Base-by-base conservation (phyloP, 2,888 invertebrate species). In the Aphelenchoides bicaudatus region DNA sequence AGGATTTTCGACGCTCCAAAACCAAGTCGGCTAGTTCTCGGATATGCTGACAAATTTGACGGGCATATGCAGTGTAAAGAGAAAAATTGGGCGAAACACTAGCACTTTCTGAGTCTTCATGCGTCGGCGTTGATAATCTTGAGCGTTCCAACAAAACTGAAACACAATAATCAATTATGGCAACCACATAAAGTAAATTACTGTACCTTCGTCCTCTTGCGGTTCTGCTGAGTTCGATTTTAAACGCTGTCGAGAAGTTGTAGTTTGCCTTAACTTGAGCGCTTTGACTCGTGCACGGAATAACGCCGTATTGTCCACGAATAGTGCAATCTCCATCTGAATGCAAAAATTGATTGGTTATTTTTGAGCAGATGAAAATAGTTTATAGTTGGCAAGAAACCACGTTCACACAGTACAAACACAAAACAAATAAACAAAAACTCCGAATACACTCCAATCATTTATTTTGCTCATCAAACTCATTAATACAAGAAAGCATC, bases 231-330 rank as follows among this genome's bases (percentile, higher is more conserved):
- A 8, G 8, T 13, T 13, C 16, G 31, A 50, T 19, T 51, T 52
- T 6, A 16, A 52, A 8, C 52, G 19, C 8, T 8, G 43, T 6
- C 23, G 10, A 8, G 6, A 8, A 19, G 6, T 21, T 25, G 43
- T 43, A 19, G 23, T 21, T 39, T 60, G 61, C 16, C 52, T 39
- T 37, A 43, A 23, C 27, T 48, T 49, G 54, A 67, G 56, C 58
- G 62, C 57, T 56, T 69, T 67, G 13, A 63, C 49, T 21, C 62
- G 58, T 3, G 70, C 70, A 29, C 57, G 57, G 43, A 70, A 69
- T 2, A 66, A 55, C 2, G 70, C 54, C 29, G 70, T 70, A 39
- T 69, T 62, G 50, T 70, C 70, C 13, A 37, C 47, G 10, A 61
- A 37, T 6, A n/a, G n/a, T 6, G 43, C 16, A 6, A 19, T 19